A percentile compares a stretch with the other conserved stretches of the same genome.
Conservation (phyloP, 2,888 invertebrate species). For the Apeira syringaria region DNA sequence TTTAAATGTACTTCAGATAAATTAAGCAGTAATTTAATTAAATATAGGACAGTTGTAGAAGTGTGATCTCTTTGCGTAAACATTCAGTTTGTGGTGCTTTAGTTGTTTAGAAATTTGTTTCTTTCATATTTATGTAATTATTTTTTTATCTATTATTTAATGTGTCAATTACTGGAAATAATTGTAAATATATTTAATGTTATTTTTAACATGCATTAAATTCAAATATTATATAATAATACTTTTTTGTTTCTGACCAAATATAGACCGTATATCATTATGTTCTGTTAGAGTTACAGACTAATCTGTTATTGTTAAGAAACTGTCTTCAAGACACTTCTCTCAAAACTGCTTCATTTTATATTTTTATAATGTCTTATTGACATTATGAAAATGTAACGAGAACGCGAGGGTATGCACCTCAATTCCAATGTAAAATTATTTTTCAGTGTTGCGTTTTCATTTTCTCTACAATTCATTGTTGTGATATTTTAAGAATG, state of each 20-base stretch:
- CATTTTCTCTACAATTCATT: no score
- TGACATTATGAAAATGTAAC: no score
- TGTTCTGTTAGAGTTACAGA: no score
- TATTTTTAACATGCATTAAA: conserved; percentile 5
- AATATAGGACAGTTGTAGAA: conserved; percentile 34
- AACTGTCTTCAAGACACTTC: no score
- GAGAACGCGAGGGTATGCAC: no score
- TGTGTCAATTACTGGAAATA: conserved; percentile 30
- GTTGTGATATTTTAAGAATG: no score
- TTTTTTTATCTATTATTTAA: conserved; percentile 30
- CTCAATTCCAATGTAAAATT: no score
- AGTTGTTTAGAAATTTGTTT: conserved; percentile 19
- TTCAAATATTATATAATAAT: not conserved
- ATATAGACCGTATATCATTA: no score
- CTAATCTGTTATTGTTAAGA: no score
- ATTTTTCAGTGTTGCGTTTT: no score
- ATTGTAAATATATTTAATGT: conserved; percentile 12
- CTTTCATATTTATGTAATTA: conserved; percentile 26
- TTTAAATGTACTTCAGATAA: conserved; percentile 13
- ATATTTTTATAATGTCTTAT: no score
- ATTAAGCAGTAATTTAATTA: conserved; percentile 2
- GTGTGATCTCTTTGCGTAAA: conserved; percentile 38
- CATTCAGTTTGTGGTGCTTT: conserved; percentile 47
- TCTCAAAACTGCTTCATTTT: no score
- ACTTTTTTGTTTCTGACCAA: not conserved